These are phyloP conservation scores for Regulus satrapa DNA, from an alignment of 2,113 vertebrate species.

Conservation along the genomic window DNA sequence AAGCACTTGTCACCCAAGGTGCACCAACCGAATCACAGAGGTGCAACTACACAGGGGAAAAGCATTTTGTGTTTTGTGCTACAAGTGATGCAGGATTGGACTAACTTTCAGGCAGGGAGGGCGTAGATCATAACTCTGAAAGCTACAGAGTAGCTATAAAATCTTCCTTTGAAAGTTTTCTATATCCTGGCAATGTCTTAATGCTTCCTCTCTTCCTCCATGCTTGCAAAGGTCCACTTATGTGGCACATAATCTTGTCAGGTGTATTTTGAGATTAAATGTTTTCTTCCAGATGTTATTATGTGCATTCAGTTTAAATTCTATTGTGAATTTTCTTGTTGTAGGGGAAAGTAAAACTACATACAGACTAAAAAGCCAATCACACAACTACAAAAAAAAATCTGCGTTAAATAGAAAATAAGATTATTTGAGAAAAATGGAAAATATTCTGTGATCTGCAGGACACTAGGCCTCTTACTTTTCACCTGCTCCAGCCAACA, in stretches of 20 bases:
- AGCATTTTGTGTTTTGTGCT: not conserved
- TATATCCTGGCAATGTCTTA: not conserved
- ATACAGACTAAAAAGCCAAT: not conserved
- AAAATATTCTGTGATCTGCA: not conserved
- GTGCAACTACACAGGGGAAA: not conserved
- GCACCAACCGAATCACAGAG: not conserved
- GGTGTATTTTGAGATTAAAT: not conserved
- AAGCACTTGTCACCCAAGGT: not conserved
- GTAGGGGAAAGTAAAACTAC: not conserved
- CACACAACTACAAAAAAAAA: not conserved
- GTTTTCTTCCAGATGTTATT: not conserved
- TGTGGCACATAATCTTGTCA: not conserved
- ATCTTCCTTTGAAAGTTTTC: not conserved
- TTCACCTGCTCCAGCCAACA: not conserved
- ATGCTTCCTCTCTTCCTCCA: not conserved
- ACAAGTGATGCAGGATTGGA: not conserved
- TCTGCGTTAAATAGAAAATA: not conserved
- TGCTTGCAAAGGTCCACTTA: not conserved
- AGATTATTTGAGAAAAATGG: not conserved
- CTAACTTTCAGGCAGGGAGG: not conserved
- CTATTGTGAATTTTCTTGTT: not conserved
- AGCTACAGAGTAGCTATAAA: not conserved
- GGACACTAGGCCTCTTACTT: not conserved
- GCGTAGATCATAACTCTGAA: not conserved
- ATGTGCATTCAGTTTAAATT: not conserved